Base-by-base conservation (phyloP, 2,797 vertebrate genomes). In the Benthosema pterotum region DNA sequence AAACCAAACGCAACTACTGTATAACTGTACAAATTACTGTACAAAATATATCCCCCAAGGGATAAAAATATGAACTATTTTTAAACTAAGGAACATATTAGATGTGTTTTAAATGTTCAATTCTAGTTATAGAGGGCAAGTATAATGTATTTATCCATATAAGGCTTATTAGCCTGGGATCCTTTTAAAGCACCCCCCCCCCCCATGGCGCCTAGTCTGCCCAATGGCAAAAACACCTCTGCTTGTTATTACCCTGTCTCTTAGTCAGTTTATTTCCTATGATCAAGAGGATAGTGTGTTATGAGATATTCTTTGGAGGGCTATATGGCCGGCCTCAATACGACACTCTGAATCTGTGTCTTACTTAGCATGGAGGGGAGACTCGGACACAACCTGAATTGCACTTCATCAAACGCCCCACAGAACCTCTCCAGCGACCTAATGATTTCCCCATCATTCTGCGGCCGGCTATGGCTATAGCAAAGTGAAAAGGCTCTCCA, bases 401-500 rank as follows among this genome's bases (percentile, higher is more conserved):
- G 71, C 78, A 78, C 83, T 83, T 80, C 64, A 86, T 86, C 60
- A 87, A 82, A 82, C 72, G 60, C 66, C 67, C 57, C 73, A n/a
- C n/a, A 75, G 78, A 80, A 65, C 57, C 82, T 77, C 55, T 83
- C 75, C 53, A 76, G 49, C 78, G 67, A 72, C 72, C 46, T 46
- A 62, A 42, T 42, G 50, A 59, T 70, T 60, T 72, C 48, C 11
- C 42, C 62, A 57, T 51, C 17, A 14, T 71, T 57, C 14, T 48
- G 22, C 32, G 14, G 13, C 14, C 2, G n/a, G 67, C 45, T 28
- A 3, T 12, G 5, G 17, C 42, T 4, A 28, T 15, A 12, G 53
- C 1, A 1, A 81, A 12, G 42, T 43, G 59, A 60, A 52, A 13
- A 55, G 55, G 57, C 52, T 47, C 57, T 62, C 70, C 53, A 69